These are phyloP conservation scores for Loriculus beryllinus DNA, from an alignment of 2,797 vertebrate genomes.

Conservation along the genomic window DNA sequence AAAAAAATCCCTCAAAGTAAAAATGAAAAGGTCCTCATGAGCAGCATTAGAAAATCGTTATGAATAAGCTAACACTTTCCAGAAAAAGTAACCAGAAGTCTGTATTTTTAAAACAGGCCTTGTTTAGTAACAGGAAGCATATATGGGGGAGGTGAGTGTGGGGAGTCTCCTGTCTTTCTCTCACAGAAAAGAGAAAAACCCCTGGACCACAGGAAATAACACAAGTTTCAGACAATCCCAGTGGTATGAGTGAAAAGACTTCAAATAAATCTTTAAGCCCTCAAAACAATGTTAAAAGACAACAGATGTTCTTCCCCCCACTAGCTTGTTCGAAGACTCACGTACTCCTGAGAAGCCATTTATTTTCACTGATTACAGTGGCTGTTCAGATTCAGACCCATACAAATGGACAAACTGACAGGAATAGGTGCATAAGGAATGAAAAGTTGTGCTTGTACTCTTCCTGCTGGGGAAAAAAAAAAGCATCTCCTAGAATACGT, in stretches of 20 bases:
- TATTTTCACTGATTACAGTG: slow-evolving; percentile 38
- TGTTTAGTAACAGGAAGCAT: slow-evolving; percentile 31
- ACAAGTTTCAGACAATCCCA: slow-evolving; percentile 59
- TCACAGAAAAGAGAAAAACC: slow-evolving; percentile 53
- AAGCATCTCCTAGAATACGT: not conserved
- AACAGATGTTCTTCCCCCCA: slow-evolving; percentile 53
- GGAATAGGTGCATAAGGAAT: not conserved
- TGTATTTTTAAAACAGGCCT: slow-evolving; percentile 47
- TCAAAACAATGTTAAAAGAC: slow-evolving; percentile 46
- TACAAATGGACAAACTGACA: not conserved
- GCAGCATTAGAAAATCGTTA: not conserved
- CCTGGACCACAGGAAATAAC: slow-evolving; percentile 63
- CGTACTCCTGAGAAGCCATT: not conserved
- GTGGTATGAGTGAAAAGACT: slow-evolving; percentile 42
- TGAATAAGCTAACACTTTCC: not conserved
- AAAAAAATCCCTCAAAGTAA: not conserved
- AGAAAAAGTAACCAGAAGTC: not conserved
- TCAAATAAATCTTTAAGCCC: slow-evolving; percentile 47
- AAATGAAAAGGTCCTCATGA: not conserved
- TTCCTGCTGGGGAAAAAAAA: not conserved
- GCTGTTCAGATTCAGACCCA: not conserved
- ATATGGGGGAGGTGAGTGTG: not conserved
- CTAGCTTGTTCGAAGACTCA: not conserved
- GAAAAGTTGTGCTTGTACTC: not conserved
- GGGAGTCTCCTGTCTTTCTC: not conserved